These are phyloP conservation scores for Thinocorus orbignyianus DNA, from an alignment of 2,113 vertebrate species.

Conservation along the genomic window DNA sequence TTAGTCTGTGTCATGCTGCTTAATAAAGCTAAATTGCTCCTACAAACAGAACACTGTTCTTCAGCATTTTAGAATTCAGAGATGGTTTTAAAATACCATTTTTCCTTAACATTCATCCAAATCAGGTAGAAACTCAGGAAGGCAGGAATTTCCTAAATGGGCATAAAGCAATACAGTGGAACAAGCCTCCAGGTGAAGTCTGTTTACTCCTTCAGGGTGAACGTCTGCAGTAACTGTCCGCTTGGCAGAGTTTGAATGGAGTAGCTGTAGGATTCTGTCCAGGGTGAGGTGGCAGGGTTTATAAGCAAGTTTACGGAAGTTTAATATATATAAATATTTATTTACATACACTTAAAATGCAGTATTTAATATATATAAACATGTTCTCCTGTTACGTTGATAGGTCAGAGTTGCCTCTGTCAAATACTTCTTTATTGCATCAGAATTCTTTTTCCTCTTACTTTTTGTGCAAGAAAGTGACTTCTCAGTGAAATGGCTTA, in stretches of 20 bases:
- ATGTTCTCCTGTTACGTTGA: neutral
- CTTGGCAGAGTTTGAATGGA: neutral
- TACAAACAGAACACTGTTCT: slow-evolving; percentile 27
- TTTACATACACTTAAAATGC: neutral
- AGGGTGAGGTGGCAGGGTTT: neutral
- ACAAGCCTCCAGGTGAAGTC: neutral
- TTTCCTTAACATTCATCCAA: slow-evolving; percentile 5
- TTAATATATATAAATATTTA: neutral
- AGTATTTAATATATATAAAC: neutral
- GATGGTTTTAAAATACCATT: slow-evolving; percentile 34
- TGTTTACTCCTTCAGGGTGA: neutral
- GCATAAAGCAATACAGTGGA: neutral
- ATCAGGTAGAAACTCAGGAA: slow-evolving; percentile 24
- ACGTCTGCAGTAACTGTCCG: neutral
- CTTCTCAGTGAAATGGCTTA: neutral
- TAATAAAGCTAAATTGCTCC: slow-evolving; percentile 64
- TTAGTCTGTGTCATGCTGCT: slow-evolving; percentile 28
- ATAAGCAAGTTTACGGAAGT: neutral
- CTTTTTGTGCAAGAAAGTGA: neutral
- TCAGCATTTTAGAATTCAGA: slow-evolving; percentile 53
- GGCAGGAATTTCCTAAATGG: slow-evolving; percentile 35
- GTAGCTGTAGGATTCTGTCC: neutral
- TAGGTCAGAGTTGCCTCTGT: neutral
- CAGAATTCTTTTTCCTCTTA: neutral
- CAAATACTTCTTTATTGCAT: neutral